Percentiles rank a stretch among this genome's conserved stretches.
Conservation (phyloP, 1,140 invertebrate species). For the Sinonovacula constricta region DNA sequence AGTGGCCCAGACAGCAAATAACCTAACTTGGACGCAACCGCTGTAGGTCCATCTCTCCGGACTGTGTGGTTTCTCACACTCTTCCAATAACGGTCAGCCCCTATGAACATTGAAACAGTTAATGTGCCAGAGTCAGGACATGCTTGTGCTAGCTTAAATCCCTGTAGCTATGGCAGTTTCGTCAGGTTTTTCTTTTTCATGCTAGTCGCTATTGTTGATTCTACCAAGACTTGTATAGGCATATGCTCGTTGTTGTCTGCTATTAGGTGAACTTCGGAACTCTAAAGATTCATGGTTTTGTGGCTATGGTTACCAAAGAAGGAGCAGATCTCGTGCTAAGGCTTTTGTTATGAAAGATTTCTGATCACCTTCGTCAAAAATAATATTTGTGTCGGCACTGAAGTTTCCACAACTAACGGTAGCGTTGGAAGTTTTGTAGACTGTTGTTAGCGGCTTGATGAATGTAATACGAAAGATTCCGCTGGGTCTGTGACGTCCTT, state of each 20-base stretch:
- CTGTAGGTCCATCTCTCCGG: neutral
- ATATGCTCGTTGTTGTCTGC: slow-evolving; percentile 6
- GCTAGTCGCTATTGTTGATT: slow-evolving; percentile 5
- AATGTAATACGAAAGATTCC: no score
- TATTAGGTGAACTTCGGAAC: slow-evolving; percentile 5
- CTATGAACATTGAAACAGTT: no score
- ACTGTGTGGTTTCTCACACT: no score
- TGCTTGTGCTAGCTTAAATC: slow-evolving; percentile 40
- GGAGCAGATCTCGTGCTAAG: slow-evolving; percentile 9
- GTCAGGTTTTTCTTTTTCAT: neutral
- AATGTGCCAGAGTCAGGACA: neutral
- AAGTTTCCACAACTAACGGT: neutral
- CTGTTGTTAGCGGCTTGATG: no score
- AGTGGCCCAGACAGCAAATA: neutral
- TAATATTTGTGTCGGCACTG: slow-evolving; percentile 1
- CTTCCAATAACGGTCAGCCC: slow-evolving; percentile 27
- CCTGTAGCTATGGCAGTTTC: slow-evolving; percentile 18
- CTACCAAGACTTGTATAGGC: slow-evolving; percentile 8
- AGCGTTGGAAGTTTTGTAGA: neutral
- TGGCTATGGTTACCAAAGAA: slow-evolving; percentile 1
- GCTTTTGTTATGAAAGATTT: slow-evolving; percentile 36
- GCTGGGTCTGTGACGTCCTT: neutral
- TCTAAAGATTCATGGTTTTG: neutral
- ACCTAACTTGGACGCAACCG: neutral
- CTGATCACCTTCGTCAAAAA: slow-evolving; percentile 35